Conservation (phyloP, 2,113 vertebrate species). For the Nettapus auritus region DNA sequence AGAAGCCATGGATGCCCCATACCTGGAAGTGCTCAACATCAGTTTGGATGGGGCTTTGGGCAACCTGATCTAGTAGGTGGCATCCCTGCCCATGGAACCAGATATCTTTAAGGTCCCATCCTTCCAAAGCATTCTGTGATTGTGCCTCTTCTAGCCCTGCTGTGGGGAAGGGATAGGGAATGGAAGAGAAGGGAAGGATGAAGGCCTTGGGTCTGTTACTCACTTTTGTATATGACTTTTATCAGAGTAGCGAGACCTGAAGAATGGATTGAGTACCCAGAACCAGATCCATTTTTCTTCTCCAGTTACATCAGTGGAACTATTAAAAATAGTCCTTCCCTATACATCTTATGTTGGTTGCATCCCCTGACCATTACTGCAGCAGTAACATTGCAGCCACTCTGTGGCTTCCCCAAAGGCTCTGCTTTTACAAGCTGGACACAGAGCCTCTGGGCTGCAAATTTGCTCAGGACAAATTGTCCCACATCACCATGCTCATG, state of each 20-base stretch:
- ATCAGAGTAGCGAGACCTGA: neutral
- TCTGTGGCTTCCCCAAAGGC: neutral
- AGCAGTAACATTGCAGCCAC: neutral
- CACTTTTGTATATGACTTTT: neutral
- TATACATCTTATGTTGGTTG: neutral
- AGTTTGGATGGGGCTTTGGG: too few species aligned
- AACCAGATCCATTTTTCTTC: neutral
- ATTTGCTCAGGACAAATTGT: neutral
- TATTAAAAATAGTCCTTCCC: neutral
- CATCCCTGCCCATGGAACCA: too few species aligned
- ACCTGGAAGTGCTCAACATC: too few species aligned
- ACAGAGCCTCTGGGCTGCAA: neutral
- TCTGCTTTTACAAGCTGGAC: neutral
- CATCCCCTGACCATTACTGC: neutral
- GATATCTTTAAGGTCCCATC: too few species aligned
- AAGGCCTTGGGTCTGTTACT: neutral
- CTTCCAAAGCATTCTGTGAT: too few species aligned
- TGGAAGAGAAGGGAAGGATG: neutral
- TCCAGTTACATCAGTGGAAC: neutral
- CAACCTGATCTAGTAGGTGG: too few species aligned
- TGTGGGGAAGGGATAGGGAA: neutral
- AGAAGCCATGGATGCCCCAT: too few species aligned
- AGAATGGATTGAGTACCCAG: neutral
- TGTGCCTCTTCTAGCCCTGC: neutral
- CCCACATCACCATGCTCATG: rapidly evolving